Evolutionary conservation across 2,113 vertebrate species (phyloP), one percentile per base, ranked within the genome.

Genomic region (Passer domesticus): DNA sequence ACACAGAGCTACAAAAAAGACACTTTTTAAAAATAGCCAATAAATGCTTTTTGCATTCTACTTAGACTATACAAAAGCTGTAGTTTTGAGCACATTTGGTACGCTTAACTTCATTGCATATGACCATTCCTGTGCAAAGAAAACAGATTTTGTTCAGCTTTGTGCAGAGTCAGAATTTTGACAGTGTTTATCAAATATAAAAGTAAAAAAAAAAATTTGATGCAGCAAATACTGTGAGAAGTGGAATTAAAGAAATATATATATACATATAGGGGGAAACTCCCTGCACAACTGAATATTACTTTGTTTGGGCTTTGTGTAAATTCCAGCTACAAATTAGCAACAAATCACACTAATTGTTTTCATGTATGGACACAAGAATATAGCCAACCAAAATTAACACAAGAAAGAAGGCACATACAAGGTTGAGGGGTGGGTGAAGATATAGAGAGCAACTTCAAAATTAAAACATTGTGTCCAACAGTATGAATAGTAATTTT

Each of bases 1-100:
- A 92, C 99, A 99, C 30, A 99, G 98, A 93, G 99, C 99, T 99
- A 81, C 28, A 56, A 79, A 92, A 72, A 86, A 78, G 19, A 67
- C 13, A 90, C 22, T 67, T 59, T 39, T 93, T 90, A 8, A 69
- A 64, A 64, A 66, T 12, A 83, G 28, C 35, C 5, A 55, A 20
- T 31, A 69, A 37, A 55, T 10, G 16, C 13, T 70, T 80, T 50
- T 69, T 73, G 4, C 27, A 55, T 80, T 80, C 68, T 63, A 43
- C 22, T 66, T 89, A 69, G 12, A 66, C 4, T 11, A 31, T 7
- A 10, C 52, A 33, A 52, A 87, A 81, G 3, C 1, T 14, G 37
- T 37, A 43, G 8, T 62, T 90, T 75, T n/a, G 63, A 87, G 66
- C 17, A 55, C 3, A 35, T 50, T 67, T 43, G 20, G 1, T 62